Conservation (phyloP, 2,888 invertebrate genomes). For the Leptogaster cylindrica region DNA sequence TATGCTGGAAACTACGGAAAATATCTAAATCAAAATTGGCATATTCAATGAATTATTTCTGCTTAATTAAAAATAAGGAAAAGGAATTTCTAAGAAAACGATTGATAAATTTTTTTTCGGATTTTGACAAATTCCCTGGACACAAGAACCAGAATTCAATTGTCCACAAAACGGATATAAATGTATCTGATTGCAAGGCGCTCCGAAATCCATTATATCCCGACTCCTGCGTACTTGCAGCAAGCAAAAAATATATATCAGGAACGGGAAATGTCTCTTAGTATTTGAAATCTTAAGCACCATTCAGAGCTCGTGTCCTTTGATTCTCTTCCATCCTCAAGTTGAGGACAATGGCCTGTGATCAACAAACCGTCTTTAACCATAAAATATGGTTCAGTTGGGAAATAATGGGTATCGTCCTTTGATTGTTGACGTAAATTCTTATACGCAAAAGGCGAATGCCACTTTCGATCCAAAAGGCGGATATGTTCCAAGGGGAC, state of each 20-base stretch:
- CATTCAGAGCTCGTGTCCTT: constrained; percentile 32
- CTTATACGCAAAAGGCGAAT: constrained; percentile 14
- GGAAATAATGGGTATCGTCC: constrained; percentile 21
- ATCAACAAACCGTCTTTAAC: constrained; percentile 1
- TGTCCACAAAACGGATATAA: constrained; percentile 32
- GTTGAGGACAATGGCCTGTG: constrained; percentile 8
- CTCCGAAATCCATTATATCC: constrained; percentile 4
- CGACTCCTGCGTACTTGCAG: no score
- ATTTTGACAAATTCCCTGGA: no score
- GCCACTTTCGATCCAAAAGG: background rate
- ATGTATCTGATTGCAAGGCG: constrained; percentile 24
- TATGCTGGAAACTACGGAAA: no score
- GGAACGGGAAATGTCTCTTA: background rate
- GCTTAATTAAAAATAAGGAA: no score
- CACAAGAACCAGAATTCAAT: constrained; percentile 1
- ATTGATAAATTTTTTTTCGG: no score
- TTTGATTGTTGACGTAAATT: constrained; percentile 25
- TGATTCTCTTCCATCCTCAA: background rate
- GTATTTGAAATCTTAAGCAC: background rate
- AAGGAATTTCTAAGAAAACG: no score
- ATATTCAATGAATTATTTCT: no score
- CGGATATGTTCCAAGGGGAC: constrained; percentile 24
- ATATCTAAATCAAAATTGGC: no score
- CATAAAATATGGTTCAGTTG: constrained; percentile 32
- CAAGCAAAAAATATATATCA: background rate